Percentiles rank a stretch among this genome's conserved stretches.
phyloP scores from a whole-genome alignment of 2,797 vertebrate species.

The Hypotaenidia philippensis region DNA sequence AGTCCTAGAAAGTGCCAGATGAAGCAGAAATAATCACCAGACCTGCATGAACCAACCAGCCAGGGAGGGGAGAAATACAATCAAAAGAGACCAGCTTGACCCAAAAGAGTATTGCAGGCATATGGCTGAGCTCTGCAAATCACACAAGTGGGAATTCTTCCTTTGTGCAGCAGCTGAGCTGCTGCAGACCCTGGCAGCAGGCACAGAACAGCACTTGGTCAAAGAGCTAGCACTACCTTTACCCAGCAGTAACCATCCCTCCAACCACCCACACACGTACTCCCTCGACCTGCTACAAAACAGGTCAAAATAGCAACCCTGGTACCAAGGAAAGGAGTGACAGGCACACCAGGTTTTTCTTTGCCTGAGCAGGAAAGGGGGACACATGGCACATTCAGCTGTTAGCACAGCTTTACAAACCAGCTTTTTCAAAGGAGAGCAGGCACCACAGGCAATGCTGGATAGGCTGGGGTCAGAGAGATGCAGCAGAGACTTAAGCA shows the following conservation, averaged over 20 bases:
- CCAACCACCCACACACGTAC: neutral
- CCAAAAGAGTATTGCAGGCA: neutral
- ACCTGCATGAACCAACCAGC: neutral
- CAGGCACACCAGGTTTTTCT: neutral
- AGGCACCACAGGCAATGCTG: neutral
- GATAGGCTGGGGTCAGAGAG: neutral
- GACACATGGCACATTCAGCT: neutral
- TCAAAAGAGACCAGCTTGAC: neutral
- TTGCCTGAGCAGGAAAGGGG: neutral
- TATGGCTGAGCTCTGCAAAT: neutral
- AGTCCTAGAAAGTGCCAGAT: neutral
- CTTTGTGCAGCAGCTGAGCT: neutral
- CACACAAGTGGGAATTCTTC: neutral
- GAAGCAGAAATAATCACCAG: conserved; percentile 32
- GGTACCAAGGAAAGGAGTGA: neutral
- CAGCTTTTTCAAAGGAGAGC: neutral
- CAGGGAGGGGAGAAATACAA: neutral
- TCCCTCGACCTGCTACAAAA: neutral
- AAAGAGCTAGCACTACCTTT: neutral
- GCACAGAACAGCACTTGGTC: neutral
- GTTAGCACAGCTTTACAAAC: neutral
- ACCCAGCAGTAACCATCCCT: neutral
- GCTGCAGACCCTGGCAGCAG: neutral
- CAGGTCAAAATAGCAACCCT: neutral
- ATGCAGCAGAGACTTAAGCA: neutral